Base-by-base conservation (phyloP, 2,888 invertebrate genomes). In the Eutolmus rufibarbis region DNA sequence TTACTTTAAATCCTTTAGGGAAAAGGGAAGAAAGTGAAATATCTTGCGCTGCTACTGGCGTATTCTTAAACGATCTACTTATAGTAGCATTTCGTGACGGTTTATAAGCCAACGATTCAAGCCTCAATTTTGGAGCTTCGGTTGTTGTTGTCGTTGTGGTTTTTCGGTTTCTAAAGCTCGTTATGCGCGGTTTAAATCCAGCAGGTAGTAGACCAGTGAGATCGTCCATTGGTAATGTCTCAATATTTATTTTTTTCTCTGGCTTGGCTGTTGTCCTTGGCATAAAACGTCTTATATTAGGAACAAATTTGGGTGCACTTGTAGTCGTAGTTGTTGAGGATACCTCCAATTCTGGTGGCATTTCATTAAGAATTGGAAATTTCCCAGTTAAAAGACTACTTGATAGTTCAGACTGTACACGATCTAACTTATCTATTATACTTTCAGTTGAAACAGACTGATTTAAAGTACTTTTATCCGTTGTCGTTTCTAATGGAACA, bases 381-480 rank as follows among this genome's bases (percentile, higher is more conserved):
- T 95, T 95, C 82, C 96, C 96, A 3, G 95, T 95, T 34, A 97
- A 92, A 81, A 97, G 94, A 86, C 96, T 96, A 90, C 96, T 96
- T 0, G 96, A 97, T 37, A 97, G 92, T 91, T 97, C 97, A 0
- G 97, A 97, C 90, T 97, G 97, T 14, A 97, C 96, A 86, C 96
- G 94, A 91, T 97, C 97, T 89, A 97, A 93, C 92, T 97, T 97
- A 90, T 97, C 97, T 89, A 96, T 97, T 78, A 97, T 96, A 90
- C 97, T 97, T 93, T 97, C 97, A 2, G 97, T 97, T 0, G 97
- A 96, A n/a, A 79, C 88, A 16, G 87, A 87, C 19, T 87, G 79
- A 85, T 85, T 88, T 12, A 23, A 5, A 14, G 12, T 28, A 86
- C 16, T 77, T 57, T 86, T 78, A 23, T 89, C 89, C 0, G 28